Base-by-base conservation (phyloP, 2,113 vertebrate species). In the Gobio gobio region DNA sequence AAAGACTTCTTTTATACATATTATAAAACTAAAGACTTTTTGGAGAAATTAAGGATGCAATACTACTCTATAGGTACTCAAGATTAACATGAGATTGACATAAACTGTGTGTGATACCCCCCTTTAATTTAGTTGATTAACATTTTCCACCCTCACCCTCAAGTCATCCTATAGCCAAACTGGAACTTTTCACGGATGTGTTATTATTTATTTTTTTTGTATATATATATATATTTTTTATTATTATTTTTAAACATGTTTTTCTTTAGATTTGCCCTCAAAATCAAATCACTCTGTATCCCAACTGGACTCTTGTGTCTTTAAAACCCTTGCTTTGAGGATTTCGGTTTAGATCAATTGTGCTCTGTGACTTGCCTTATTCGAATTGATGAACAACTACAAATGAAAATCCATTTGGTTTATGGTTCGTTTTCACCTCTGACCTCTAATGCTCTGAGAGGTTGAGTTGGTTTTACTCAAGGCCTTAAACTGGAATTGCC, bases 341-440 rank as follows among this genome's bases (percentile, higher is more conserved):
- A 76, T 33, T 76, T 76, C 26, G 6, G 74, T 76, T 54, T 51
- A 54, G 74, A 54, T 75, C 24, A 29, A 29, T 76, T 76, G 14
- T 68, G 45, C 16, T 29, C 16, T 33, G 72, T 49, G 26, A 49
- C 24, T 54, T 3, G 14, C 24, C 73, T 76, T 54, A 76, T 76
- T 54, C 33, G 26, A 76, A 76, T 54, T 54, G 24, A 76, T 76
- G 24, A 76, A 76, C 45, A 20, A 76, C 74, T 76, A 76, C 47
- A 54, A 76, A 76, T 4, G 45, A 20, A 76, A 76, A 76, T 76
- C 74, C 26, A 76, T 76, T 76, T 29, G 49, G 47, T 76, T 76
- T 76, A 76, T 33, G 47, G 47, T 54, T 76, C 3, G 33, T 49
- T 76, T 76, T 76, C 74, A 76, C 74, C 74, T 22, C 47, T 76